Percentiles rank a stretch among this genome's conserved stretches.
Evolutionary conservation across 2,888 invertebrate genomes (phyloP).

Genomic region (Torymus aiolomorphi): DNA sequence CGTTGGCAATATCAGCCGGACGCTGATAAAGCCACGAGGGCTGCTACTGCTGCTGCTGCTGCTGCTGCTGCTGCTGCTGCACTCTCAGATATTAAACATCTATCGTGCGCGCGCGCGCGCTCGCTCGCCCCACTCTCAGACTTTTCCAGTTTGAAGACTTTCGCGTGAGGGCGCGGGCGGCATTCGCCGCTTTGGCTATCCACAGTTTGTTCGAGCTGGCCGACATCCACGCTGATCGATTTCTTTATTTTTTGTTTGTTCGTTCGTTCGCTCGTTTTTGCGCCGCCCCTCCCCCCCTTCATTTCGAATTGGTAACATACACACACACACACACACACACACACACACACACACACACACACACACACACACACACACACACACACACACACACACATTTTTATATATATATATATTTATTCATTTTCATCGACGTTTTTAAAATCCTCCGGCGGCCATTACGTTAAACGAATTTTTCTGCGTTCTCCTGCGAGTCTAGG

Average conservation of each 20-base stretch:
- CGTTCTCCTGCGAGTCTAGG: too few relatives aligned
- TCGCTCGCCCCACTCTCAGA: slow-evolving; percentile 52
- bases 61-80: slow-evolving; percentile 22
- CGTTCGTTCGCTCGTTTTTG: background rate
- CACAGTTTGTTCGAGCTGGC: slow-evolving; percentile 16
- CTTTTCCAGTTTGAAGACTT: slow-evolving; percentile 56
- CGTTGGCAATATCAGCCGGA: slow-evolving; percentile 59
- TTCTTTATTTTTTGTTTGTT: slow-evolving; percentile 3
- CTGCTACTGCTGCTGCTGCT: too few relatives aligned
- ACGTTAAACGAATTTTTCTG: too few relatives aligned
- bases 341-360: too few relatives aligned
- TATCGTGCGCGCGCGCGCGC: background rate
- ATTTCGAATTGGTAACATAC: too few relatives aligned
- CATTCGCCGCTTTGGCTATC: slow-evolving; percentile 12
- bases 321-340: too few relatives aligned
- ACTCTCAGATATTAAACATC: slow-evolving; percentile 63
- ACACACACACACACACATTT: too few relatives aligned
- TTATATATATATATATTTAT: too few relatives aligned
- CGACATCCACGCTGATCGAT: slow-evolving; percentile 31
- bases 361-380: background rate
- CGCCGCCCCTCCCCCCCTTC: background rate
- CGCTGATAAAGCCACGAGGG: slow-evolving; percentile 59
- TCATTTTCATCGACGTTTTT: background rate
- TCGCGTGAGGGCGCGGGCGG: slow-evolving; percentile 16
- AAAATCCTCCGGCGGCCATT: background rate